phyloP scores from a whole-genome alignment of 2,888 invertebrate genomes.

The Unio pictorum region DNA sequence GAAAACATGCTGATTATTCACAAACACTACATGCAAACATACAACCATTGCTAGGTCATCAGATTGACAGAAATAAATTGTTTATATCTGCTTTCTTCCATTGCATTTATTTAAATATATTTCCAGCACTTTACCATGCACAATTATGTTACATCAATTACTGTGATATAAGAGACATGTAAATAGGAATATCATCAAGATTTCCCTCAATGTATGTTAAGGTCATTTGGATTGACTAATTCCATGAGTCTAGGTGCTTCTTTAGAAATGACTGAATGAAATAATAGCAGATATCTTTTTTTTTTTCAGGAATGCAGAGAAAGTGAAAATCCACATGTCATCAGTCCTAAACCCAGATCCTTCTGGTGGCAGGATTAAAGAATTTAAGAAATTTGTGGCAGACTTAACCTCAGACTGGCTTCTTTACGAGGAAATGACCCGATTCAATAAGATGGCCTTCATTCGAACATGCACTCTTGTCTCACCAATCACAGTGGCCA shows the following conservation, averaged over 20 bases:
- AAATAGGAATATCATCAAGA: too few species aligned
- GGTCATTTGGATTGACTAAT: too few species aligned
- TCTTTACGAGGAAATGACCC: conserved; percentile 88
- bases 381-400: conserved; percentile 60
- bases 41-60: too few species aligned
- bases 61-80: too few species aligned
- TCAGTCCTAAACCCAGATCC: conserved; percentile 75
- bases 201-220: too few species aligned
- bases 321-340: conserved; percentile 78
- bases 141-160: too few species aligned
- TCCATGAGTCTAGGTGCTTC: neutral
- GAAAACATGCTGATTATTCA: too few species aligned
- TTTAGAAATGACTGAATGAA: neutral
- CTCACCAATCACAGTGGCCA: conserved; percentile 84
- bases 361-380: conserved; percentile 22
- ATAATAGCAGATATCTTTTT: neutral
- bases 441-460: conserved; percentile 77
- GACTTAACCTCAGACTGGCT: conserved; percentile 85
- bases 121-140: too few species aligned
- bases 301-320: conserved; percentile 76
- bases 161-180: too few species aligned
- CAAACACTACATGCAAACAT: too few species aligned
- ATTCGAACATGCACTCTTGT: conserved; percentile 86
- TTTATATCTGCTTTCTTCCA: too few species aligned
- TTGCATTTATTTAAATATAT: too few species aligned